Evolutionary conservation across 1,140 invertebrate genomes (phyloP), one percentile per base, ranked within the genome.

Genomic region (Leucophenga varia): DNA sequence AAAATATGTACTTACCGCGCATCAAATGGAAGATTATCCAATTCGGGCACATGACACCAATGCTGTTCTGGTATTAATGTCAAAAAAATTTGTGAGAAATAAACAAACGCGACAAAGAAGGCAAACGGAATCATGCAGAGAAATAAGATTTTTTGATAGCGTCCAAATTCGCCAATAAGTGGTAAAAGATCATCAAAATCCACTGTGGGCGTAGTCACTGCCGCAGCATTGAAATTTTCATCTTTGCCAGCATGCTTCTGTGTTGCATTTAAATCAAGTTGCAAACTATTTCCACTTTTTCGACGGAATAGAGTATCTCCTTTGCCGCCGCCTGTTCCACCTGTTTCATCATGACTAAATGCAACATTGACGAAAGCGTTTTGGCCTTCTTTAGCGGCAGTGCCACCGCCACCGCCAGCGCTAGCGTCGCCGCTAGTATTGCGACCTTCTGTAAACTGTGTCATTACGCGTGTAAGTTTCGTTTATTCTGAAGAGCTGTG

Each of bases 101-200:
- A 91, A 0, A 91, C 87, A 75, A 89, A 92, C 0, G 88, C 86
- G 38, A 92, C 87, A 76, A 88, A 91, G 69, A 89, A 89, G 2
- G 86, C 82, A 63, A 91, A 92, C 0, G 90, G 90, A 38, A 91
- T 88, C 84, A 95, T 89, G 55, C 91, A 75, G 4, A 91, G 68
- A 67, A 93, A 95, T 0, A 95, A 74, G 3, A 91, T 77, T 63
- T 88, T 87, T 69, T 96, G 93, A 76, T 93, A 95, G 35, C 81
- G 76, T 16, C 92, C 92, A 69, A 95, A 95, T 58, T 91, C 90
- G 0, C 93, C 93, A 18, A 95, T 81, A 59, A 91, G 78, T 0
- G 88, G 86, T 32, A 95, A 72, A 8, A 95, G 74, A 48, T 91
- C 89, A 67, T 95, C 91, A 47, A 95, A 89, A 61, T 94, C 90